Conservation (phyloP, 2,113 vertebrate genomes). For the Eulemur macaco region DNA sequence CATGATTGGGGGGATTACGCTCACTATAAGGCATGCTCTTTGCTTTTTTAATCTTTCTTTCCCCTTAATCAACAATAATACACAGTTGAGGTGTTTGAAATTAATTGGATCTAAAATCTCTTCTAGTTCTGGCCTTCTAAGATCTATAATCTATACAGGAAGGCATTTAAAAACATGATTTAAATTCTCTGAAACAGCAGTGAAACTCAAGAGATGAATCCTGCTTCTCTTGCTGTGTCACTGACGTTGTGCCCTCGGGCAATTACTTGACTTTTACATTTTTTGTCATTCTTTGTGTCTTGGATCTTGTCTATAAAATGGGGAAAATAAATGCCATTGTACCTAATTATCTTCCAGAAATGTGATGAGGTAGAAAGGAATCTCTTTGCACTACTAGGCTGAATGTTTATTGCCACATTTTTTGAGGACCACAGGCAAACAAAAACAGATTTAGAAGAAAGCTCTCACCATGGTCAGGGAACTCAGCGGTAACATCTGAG, state of each 20-base stretch:
- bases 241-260: background rate
- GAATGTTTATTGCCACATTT: background rate
- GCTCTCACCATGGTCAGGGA: background rate
- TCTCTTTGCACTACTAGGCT: background rate
- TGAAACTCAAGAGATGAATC: background rate
- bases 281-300: constrained; percentile 26
- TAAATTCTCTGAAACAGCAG: constrained; percentile 31
- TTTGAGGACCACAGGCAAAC: background rate
- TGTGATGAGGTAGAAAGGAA: constrained; percentile 14
- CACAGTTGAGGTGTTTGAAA: background rate
- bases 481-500: background rate
- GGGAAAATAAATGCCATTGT: background rate
- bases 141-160: background rate
- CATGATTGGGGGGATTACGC: background rate
- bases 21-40: background rate
- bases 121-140: background rate
- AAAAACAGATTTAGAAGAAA: background rate
- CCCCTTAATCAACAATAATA: background rate
- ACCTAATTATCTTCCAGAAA: background rate
- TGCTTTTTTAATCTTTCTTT: background rate
- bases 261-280: constrained; percentile 15
- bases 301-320: constrained; percentile 10
- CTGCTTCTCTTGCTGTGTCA: background rate
- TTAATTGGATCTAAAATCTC: background rate
- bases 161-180: constrained; percentile 23